phyloP scores from a whole-genome alignment of 2,888 invertebrate genomes.

The Scaptodrosophila latifasciaeformis region DNA sequence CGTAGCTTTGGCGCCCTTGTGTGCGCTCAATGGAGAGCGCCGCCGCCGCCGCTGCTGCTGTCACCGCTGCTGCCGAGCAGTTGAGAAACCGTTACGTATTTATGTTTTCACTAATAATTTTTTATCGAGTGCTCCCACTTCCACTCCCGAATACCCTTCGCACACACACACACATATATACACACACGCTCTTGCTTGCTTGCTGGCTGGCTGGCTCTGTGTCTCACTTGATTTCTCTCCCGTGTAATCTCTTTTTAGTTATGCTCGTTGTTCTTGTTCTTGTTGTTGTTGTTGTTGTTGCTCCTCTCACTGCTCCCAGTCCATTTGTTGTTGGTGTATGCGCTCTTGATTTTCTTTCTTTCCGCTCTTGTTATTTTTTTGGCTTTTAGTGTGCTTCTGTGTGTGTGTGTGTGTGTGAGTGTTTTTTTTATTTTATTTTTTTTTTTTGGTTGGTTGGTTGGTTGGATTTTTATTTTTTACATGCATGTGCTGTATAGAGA shows the following conservation, averaged over 20 bases:
- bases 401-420: no score
- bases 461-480: conserved; percentile 34
- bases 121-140: conserved; percentile 51
- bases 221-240: conserved; percentile 9
- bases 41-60: no score
- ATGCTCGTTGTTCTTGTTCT: neutral
- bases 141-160: no score
- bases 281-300: conserved; percentile 14
- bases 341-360: conserved; percentile 20
- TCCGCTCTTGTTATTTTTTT: no score
- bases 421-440: conserved; percentile 23
- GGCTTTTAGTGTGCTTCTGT: no score
- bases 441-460: no score
- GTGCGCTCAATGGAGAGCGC: conserved; percentile 13
- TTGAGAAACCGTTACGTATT: conserved; percentile 49
- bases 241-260: conserved; percentile 4
- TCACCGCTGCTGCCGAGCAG: no score
- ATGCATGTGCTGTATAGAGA: conserved; percentile 36
- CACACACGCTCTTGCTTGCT: conserved; percentile 20
- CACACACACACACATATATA: no score
- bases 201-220: conserved; percentile 2
- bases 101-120: conserved; percentile 63
- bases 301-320: neutral
- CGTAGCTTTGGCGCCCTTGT: conserved; percentile 4
- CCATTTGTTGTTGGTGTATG: neutral